Evolutionary conservation across 2,888 invertebrate genomes (phyloP).

Genomic region (Agonopterix subpropinquella): DNA sequence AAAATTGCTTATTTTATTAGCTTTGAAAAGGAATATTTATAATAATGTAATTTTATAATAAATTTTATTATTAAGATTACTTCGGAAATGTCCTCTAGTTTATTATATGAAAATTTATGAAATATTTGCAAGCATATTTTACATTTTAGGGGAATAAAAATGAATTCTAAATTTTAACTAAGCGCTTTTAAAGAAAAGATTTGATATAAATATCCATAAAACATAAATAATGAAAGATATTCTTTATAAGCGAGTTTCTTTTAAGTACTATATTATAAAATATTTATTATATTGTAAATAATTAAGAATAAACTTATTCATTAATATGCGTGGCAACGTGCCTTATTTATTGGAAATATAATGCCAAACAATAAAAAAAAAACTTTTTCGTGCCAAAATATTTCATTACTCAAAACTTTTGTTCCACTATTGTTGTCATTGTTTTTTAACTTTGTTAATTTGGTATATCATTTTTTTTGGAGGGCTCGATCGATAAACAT

Average conservation of each 20-base stretch:
- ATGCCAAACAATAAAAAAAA: slow-evolving; percentile 28
- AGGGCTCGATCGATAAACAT: no score
- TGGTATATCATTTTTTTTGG: no score
- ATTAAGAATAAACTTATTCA: slow-evolving; percentile 12
- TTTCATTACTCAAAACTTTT: neutral
- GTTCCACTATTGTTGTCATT: no score
- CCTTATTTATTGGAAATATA: slow-evolving; percentile 43
- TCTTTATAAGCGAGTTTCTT: no score
- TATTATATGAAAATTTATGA: neutral
- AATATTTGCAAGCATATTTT: neutral
- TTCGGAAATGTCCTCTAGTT: no score
- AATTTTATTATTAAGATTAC: neutral
- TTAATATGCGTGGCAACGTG: slow-evolving; percentile 43
- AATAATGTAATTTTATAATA: neutral
- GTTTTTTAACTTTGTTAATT: no score
- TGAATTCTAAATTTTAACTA: neutral
- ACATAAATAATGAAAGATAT: neutral
- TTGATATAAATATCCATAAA: neutral
- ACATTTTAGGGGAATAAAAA: neutral
- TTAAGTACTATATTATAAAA: neutral
- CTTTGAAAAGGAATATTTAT: neutral
- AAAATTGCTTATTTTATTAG: slow-evolving; percentile 13
- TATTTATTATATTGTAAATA: slow-evolving; percentile 16
- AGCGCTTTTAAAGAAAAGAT: neutral
- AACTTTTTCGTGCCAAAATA: neutral